phyloP scores from a whole-genome alignment of 2,797 vertebrate genomes.

The Argentina silus region DNA sequence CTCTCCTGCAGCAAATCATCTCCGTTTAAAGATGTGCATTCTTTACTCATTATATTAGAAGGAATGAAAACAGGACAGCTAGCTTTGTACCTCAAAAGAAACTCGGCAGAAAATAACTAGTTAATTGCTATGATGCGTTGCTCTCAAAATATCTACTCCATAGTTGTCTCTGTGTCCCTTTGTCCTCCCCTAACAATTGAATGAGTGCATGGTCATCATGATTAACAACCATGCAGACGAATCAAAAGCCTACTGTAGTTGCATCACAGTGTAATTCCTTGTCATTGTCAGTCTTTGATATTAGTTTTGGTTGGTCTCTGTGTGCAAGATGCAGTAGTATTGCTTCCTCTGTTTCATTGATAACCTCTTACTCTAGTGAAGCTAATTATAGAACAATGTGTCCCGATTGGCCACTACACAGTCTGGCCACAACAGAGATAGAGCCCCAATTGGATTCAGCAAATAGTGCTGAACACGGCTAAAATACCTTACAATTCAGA shows the following conservation, averaged over 20 bases:
- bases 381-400: neutral
- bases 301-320: neutral
- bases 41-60: neutral
- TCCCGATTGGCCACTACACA: neutral
- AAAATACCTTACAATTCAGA: too few relatives aligned
- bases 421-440: neutral
- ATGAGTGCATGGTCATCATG: neutral
- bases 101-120: neutral
- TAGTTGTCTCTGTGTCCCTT: neutral
- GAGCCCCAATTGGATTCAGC: neutral
- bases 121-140: neutral
- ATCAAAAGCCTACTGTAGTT: neutral
- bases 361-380: neutral
- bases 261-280: neutral
- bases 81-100: constrained; percentile 5
- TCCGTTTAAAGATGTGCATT: neutral
- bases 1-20: neutral
- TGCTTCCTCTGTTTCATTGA: neutral
- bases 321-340: neutral
- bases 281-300: neutral
- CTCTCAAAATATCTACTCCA: neutral
- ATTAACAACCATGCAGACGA: neutral
- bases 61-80: neutral
- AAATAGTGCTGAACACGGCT: too few relatives aligned
- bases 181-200: neutral